These are phyloP conservation scores for Dugesia japonica DNA, from an alignment of 2,888 invertebrate species.

Conservation along the genomic window DNA sequence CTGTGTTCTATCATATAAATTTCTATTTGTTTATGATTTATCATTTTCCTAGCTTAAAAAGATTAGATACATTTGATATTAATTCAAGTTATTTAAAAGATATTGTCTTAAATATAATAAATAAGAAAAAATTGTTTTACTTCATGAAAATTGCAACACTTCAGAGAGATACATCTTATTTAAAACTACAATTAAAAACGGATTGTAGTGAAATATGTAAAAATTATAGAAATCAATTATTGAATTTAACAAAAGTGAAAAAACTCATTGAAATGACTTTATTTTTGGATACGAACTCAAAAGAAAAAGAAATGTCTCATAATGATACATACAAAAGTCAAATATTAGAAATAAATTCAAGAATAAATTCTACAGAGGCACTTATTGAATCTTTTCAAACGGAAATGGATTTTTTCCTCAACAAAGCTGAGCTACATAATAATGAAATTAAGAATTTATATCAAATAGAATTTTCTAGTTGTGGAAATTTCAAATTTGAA, in stretches of 20 bases:
- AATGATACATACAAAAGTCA: conserved; percentile 39
- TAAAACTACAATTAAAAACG: background rate
- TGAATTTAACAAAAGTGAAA: background rate
- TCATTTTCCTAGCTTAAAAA: conserved; percentile 42
- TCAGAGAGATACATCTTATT: background rate
- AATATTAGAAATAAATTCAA: conserved; percentile 37
- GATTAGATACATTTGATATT: conserved; percentile 44
- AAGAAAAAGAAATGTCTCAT: conserved; percentile 36
- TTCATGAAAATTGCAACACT: conserved; percentile 39
- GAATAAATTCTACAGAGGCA: conserved; percentile 36
- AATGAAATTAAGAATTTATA: conserved; percentile 37
- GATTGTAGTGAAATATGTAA: background rate
- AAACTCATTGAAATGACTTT: background rate
- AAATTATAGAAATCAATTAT: background rate
- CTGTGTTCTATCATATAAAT: conserved; percentile 45
- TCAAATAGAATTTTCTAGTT: conserved; percentile 45
- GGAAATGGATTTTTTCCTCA: background rate
- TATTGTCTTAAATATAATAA: conserved; percentile 45
- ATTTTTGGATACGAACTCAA: background rate
- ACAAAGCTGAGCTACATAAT: background rate
- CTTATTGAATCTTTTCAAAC: background rate
- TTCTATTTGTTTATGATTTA: conserved; percentile 46
- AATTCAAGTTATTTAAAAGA: conserved; percentile 41
- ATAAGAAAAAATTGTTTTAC: conserved; percentile 48
- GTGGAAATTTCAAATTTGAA: conserved; percentile 47